phyloP scores from a whole-genome alignment of 2,797 vertebrate genomes.

The Macrochelys suwanniensis region DNA sequence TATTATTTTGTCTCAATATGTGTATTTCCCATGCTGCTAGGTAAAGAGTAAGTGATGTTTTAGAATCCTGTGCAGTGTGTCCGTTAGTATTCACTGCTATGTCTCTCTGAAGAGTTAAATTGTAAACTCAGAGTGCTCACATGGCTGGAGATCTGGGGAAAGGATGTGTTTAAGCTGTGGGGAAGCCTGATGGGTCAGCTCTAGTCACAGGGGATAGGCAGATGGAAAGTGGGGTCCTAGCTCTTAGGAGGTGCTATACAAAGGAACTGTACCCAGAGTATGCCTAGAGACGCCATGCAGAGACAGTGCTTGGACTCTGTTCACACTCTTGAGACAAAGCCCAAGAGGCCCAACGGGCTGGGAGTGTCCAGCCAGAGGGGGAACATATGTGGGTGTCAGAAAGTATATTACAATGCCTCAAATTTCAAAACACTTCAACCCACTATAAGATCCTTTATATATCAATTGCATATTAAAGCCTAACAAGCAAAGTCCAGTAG shows the following conservation, averaged over 20 bases:
- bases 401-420: neutral
- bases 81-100: neutral
- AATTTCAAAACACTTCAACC: neutral
- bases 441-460: neutral
- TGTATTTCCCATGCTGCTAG: neutral
- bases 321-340: neutral
- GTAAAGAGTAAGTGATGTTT: neutral
- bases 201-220: neutral
- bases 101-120: neutral
- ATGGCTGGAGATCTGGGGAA: neutral
- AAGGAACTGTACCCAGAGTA: neutral
- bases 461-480: neutral
- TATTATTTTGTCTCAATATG: too few relatives aligned
- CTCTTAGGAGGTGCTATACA: neutral
- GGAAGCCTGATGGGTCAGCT: neutral
- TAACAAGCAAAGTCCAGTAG: neutral
- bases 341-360: neutral
- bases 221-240: neutral
- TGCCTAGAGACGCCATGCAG: neutral
- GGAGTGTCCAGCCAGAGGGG: neutral
- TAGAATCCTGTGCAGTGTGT: neutral
- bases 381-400: neutral
- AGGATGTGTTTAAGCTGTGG: neutral
- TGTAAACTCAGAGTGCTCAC: neutral
- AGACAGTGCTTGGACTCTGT: too few relatives aligned